Conservation (phyloP, 2,797 vertebrate genomes). For the Sebastiscus albofasciatus region DNA sequence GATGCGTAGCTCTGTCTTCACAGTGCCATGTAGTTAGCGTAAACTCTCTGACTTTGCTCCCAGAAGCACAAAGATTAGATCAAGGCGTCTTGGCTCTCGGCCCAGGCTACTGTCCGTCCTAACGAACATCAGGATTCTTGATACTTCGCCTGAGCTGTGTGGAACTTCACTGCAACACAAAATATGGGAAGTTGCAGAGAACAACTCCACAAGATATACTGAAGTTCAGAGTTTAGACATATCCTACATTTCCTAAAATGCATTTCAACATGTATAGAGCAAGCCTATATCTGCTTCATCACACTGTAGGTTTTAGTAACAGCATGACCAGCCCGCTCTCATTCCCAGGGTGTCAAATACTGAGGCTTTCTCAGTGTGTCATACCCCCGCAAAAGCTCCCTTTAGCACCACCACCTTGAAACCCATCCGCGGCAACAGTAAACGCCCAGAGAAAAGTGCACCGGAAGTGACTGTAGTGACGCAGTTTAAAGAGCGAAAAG, state of each 20-base stretch:
- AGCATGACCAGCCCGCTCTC: not conserved
- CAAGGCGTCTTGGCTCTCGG: constrained; percentile 37
- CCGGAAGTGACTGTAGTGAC: no score
- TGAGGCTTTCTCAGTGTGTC: no score
- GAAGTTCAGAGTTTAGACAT: not conserved
- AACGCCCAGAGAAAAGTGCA: no score
- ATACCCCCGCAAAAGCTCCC: no score
- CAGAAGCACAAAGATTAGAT: constrained; percentile 62
- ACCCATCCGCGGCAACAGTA: no score
- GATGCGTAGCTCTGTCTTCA: constrained; percentile 5
- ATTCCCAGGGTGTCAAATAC: no score
- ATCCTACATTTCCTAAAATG: not conserved
- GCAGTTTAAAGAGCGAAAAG: no score
- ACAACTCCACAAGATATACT: not conserved
- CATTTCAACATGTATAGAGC: not conserved
- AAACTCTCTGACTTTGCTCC: constrained; percentile 46
- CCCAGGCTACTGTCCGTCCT: constrained; percentile 34
- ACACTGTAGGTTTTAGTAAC: not conserved
- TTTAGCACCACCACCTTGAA: no score
- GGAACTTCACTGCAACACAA: not conserved
- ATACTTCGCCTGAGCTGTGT: not conserved
- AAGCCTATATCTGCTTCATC: not conserved
- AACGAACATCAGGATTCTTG: constrained; percentile 24
- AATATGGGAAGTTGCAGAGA: not conserved
- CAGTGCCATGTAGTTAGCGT: constrained; percentile 30